phyloP scores from a whole-genome alignment of 2,113 vertebrate genomes.

The Macroglossus sobrinus region DNA sequence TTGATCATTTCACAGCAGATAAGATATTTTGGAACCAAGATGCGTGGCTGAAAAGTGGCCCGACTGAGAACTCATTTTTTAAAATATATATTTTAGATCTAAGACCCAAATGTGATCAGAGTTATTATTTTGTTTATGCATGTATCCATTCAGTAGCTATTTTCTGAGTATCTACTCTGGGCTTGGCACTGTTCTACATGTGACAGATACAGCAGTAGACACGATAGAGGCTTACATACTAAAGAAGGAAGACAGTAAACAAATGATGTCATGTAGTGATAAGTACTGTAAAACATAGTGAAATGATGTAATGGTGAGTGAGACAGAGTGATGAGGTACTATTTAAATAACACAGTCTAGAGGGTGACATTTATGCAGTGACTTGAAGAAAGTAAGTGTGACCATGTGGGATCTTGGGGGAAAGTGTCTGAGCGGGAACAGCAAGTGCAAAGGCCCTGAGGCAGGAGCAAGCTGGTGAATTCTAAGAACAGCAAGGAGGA shows the following conservation, averaged over 20 bases:
- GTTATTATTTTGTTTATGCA: not conserved
- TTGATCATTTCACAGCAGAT: not conserved
- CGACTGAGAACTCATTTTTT: not conserved
- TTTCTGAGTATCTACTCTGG: not conserved
- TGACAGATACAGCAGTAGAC: not conserved
- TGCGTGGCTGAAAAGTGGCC: not conserved
- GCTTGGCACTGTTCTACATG: not conserved
- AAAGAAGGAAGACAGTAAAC: not conserved
- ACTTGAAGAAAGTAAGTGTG: not conserved
- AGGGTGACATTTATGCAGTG: not conserved
- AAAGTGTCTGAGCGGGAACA: not conserved
- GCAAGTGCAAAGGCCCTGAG: not conserved
- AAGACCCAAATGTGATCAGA: not conserved
- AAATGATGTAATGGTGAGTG: not conserved
- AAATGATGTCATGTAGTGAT: not conserved
- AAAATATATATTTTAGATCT: not conserved
- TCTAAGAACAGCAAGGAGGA: not conserved
- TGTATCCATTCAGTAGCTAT: not conserved
- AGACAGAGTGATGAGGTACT: not conserved
- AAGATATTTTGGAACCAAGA: not conserved
- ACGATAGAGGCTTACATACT: not conserved
- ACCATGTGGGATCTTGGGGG: not conserved
- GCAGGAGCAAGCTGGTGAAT: not conserved
- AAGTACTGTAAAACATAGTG: not conserved
- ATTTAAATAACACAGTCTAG: not conserved